Evolutionary conservation across 2,797 vertebrate genomes (phyloP).

Genomic region (Phrynocephalus forsythii): DNA sequence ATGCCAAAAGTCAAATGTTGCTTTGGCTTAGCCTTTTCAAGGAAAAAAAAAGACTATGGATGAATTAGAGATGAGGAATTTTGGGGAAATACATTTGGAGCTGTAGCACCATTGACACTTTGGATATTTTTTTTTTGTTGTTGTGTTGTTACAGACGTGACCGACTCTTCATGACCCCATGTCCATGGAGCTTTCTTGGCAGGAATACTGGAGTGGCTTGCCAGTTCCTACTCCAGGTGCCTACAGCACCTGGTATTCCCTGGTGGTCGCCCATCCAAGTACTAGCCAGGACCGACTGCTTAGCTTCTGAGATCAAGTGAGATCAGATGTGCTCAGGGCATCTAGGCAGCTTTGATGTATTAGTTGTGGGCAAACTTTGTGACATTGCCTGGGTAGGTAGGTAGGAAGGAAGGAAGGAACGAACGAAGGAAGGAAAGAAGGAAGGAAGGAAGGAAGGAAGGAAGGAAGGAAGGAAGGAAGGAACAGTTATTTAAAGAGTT

Average conservation of each 20-base stretch:
- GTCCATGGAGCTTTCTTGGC: no score
- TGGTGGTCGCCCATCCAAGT: no score
- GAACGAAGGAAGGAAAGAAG: not conserved
- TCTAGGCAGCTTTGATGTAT: not conserved
- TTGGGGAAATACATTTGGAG: not conserved
- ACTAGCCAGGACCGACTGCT: no score
- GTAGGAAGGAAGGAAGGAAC: no score
- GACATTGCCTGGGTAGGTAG: not conserved
- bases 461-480: not conserved
- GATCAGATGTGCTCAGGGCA: no score
- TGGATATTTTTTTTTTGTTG: not conserved
- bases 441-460: not conserved
- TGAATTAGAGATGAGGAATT: conserved; percentile 5
- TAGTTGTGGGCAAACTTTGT: not conserved
- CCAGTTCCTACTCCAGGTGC: no score
- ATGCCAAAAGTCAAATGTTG: conserved; percentile 22
- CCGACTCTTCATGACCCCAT: no score
- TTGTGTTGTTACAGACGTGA: no score
- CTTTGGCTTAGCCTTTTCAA: conserved; percentile 11
- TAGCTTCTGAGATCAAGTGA: no score
- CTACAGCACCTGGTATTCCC: no score
- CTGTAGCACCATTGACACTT: not conserved
- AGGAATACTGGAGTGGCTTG: no score
- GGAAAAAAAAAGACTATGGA: conserved; percentile 32
- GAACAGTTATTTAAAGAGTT: not conserved